These are phyloP conservation scores for Trissolcus japonicus DNA, from an alignment of 2,888 invertebrate genomes.

Conservation along the genomic window DNA sequence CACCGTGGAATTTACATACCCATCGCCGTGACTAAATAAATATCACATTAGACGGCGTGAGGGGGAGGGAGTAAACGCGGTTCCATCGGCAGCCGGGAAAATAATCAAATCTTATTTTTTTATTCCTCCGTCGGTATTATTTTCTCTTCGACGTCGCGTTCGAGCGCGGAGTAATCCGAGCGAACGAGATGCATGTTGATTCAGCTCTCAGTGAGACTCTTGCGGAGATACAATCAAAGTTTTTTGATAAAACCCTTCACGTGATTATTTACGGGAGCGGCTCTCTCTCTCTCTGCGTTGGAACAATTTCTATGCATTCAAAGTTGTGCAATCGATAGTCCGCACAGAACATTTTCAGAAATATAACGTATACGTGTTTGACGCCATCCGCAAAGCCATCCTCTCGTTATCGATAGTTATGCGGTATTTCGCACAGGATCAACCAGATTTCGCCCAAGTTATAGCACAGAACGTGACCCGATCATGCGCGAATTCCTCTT, in stretches of 20 bases:
- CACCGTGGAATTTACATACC: conserved; percentile 22
- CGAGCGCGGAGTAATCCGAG: conserved; percentile 6
- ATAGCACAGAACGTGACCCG: conserved; percentile 56
- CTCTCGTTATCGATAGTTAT: conserved; percentile 57
- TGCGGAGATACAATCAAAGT: conserved; percentile 34
- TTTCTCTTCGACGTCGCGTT: neutral
- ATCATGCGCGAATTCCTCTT: conserved; percentile 57
- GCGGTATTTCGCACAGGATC: conserved; percentile 56
- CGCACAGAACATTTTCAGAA: conserved; percentile 42
- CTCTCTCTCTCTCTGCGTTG: conserved; percentile 6
- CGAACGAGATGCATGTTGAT: conserved; percentile 17
- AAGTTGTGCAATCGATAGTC: conserved; percentile 51
- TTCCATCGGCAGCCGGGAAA: conserved; percentile 1
- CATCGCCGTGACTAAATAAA: conserved; percentile 9
- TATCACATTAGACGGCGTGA: conserved; percentile 1
- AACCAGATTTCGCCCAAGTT: conserved; percentile 55
- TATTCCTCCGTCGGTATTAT: neutral
- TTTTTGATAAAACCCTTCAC: conserved; percentile 23
- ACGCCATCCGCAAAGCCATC: conserved; percentile 57
- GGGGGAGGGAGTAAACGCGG: neutral
- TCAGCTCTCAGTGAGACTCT: conserved; percentile 13
- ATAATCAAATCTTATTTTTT: conserved; percentile 24
- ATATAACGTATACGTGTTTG: conserved; percentile 57
- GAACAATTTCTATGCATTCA: conserved; percentile 45
- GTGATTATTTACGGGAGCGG: conserved; percentile 32